Evolutionary conservation across 2,113 vertebrate genomes (phyloP), one percentile per base, ranked within the genome.

Genomic region (Nymphicus hollandicus): DNA sequence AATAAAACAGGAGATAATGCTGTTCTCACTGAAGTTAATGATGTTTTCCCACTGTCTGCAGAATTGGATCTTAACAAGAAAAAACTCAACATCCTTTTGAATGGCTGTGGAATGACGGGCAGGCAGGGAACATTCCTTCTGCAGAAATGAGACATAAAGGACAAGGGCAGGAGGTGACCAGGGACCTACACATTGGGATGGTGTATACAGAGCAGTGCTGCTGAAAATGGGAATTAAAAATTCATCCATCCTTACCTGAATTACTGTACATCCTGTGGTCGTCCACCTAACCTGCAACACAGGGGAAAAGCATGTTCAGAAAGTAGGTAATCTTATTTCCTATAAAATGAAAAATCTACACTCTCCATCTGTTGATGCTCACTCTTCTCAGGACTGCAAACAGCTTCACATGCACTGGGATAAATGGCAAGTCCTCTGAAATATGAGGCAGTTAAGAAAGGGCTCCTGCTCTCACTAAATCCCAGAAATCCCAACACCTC

Each of bases 241-340:
- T 2, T 0, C 1, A 27, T 9, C 39, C 9, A 1, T 22, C 94
- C 98, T 98, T 94, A 98, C 98, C 96, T 65, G 78, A 17, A 84
- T 10, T 18, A 33, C 91, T 86, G 95, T 33, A n/a, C 84, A 43
- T 82, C 65, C 39, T 4, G 7, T 0, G 8, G 70, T 58, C 43
- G 5, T 56, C 53, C 0, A 17, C 39, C 97, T 98, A 98, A 92
- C 98, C 98, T 97, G 91, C 39, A 95, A 44, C 44, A 90, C 47
- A 95, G 73, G 18, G 52, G 47, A 44, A 31, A 60, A 6, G 25
- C 35, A 23, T 5, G 2, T 4, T 86, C 1, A 87, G 69, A 7
- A 28, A 29, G 2, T 0, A 23, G 24, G 55, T 3, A 8, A 0
- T 10, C 13, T 35, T 1, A 8, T 11, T 17, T 12, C 41, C 35